Evolutionary conservation across 2,113 vertebrate species (phyloP), one percentile per base, ranked within the genome.

Genomic region (Galeopterus variegatus): DNA sequence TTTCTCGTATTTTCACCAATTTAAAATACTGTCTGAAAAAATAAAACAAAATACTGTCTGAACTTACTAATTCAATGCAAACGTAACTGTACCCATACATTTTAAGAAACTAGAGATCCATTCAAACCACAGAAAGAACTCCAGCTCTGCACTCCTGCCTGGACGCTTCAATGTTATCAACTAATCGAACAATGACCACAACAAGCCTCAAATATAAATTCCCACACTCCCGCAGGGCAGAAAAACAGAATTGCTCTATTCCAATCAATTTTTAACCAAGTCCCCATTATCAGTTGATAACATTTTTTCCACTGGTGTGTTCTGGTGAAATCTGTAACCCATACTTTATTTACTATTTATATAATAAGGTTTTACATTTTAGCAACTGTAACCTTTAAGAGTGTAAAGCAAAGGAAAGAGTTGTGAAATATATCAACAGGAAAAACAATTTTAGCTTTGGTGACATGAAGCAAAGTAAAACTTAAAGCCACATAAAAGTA

Each of bases 191-290:
- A 85, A 67, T 19, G 50, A 93, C 6, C 67, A 56, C 60, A 60
- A 56, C 60, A 60, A 82, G 80, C 18, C n/a, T 33, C 72, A 81
- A 94, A 90, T 18, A 96, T 48, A 73, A 97, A 97, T 64, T 80
- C 21, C 18, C 12, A n/a, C 4, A 11, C 19, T 76, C 77, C 45
- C 4, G 0, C 56, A 79, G 33, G 26, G 56, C 13, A 73, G 14
- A 83, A 92, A 75, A 88, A n/a, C 72, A 86, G 48, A 91, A 70
- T 4, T 88, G 50, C 50, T 48, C 56, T 96, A 77, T 95, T 97
- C 94, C 86, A 73, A 95, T 93, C 97, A 88, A 96, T 89, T 95
- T 94, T 89, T 72, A 91, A 94, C 91, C 95, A 98, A 98, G 94
- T 96, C 5, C 67, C 96, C 92, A 86, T 97, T 95, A 94, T 67